Percentiles rank a stretch among this genome's conserved stretches.
These are phyloP conservation scores for Calycopis cecrops DNA, from an alignment of 1,140 invertebrate genomes.

Conservation along the genomic window DNA sequence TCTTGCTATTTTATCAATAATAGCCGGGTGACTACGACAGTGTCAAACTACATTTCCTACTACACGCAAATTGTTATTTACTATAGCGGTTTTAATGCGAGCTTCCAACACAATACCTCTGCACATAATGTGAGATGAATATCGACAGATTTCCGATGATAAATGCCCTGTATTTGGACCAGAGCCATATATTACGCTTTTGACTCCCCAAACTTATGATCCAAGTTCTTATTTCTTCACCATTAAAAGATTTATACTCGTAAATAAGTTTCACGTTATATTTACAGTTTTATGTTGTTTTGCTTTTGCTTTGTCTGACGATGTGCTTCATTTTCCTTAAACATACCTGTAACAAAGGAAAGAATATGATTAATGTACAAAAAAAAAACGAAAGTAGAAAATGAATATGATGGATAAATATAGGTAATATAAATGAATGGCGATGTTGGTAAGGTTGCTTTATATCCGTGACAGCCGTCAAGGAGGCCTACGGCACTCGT, in stretches of 20 bases:
- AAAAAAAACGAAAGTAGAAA: background rate
- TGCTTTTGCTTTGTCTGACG: background rate
- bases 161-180: conserved; percentile 43
- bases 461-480: background rate
- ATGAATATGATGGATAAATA: background rate
- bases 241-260: background rate
- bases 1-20: too few species aligned
- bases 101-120: background rate
- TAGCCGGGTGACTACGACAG: too few species aligned
- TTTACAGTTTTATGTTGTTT: background rate
- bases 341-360: conserved; percentile 25
- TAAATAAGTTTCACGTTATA: conserved; percentile 3
- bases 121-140: conserved; percentile 2
- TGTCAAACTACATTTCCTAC: too few species aligned
- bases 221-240: conserved; percentile 1
- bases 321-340: background rate
- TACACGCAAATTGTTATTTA: too few species aligned
- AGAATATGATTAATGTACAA: background rate
- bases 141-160: conserved; percentile 42
- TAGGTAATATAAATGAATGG: background rate
- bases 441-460: too few species aligned
- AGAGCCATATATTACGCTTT: conserved; percentile 35
- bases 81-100: background rate
- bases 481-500: too few species aligned
- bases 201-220: conserved; percentile 15